Evolutionary conservation across 2,113 vertebrate species (phyloP), one percentile per base, ranked within the genome.

Genomic region (Equus przewalskii): DNA sequence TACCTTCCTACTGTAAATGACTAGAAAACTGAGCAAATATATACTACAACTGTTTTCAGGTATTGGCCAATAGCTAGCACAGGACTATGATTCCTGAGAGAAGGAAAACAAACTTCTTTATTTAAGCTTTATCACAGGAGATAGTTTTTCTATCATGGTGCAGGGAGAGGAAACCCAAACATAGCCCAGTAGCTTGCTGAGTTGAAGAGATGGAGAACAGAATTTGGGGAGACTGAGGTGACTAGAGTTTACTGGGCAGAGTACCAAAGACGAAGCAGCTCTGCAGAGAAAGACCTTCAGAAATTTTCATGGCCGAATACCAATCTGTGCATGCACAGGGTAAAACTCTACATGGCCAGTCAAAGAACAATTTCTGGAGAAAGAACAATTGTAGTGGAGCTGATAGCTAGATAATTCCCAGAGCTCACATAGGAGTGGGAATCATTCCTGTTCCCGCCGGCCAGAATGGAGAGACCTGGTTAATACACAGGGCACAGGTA

Each of bases 81-180:
- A 87, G 70, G 70, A 73, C 51, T 62, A 1, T 64, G 51, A 64
- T 85, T 97, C 60, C 67, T 73, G 13, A 93, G 60, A 88, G 51
- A 87, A 93, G 49, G 54, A 80, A 86, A 49, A 60, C 36, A 81
- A 65, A 69, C 49, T 60, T 73, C 9, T 69, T 33, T 87, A 72
- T 90, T 30, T n/a, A 69, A 51, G 62, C 30, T 96, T 92, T 93
- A 73, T 83, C 21, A 58, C 24, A 69, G 36, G 58, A 91, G 41
- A 18, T 88, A 26, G 33, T 94, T 91, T 87, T 84, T 44, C 70
- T 64, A 60, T 36, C 64, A 36, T 19, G 15, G 44, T 64, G 1
- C 91, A 75, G 22, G 36, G 41, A 82, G 46, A 94, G n/a, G 21
- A 85, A 28, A 67, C 49, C 46, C 49, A 87, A 30, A 49, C 11